Percentiles rank a stretch among this genome's conserved stretches.
Evolutionary conservation across 1,140 invertebrate genomes (phyloP).

Genomic region (Drosophila baimaii): DNA sequence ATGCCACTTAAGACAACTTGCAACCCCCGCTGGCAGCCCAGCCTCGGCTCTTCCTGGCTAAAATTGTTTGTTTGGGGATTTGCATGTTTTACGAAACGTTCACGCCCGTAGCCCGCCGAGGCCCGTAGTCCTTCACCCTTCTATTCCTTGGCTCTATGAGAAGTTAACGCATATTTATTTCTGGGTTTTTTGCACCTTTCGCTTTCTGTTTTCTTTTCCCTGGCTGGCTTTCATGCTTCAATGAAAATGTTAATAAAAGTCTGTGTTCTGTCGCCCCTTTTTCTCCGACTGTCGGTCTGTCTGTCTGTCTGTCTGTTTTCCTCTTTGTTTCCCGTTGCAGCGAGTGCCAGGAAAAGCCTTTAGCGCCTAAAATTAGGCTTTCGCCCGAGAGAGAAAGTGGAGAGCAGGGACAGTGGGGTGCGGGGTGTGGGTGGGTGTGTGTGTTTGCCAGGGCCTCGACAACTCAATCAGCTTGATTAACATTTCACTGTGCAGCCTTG

Average conservation of each 20-base stretch:
- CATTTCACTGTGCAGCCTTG: slow-evolving; percentile 75
- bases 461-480: slow-evolving; percentile 83
- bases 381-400: slow-evolving; percentile 48
- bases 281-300: slow-evolving; percentile 47
- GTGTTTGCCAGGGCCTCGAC: slow-evolving; percentile 52
- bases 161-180: slow-evolving; percentile 83
- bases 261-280: slow-evolving; percentile 40
- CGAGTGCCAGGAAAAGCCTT: slow-evolving; percentile 55
- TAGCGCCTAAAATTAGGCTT: slow-evolving; percentile 79
- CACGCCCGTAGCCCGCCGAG: slow-evolving; percentile 27
- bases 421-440: slow-evolving; percentile 4
- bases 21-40: slow-evolving; percentile 36
- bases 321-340: slow-evolving; percentile 39
- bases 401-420: background rate
- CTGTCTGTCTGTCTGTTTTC: slow-evolving; percentile 40
- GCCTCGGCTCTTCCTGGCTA: slow-evolving; percentile 60
- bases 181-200: slow-evolving; percentile 75
- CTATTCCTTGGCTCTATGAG: slow-evolving; percentile 50
- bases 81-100: slow-evolving; percentile 67
- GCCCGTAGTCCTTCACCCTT: slow-evolving; percentile 15
- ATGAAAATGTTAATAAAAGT: slow-evolving; percentile 80
- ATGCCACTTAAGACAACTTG: slow-evolving; percentile 50
- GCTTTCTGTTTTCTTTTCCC: slow-evolving; percentile 17
- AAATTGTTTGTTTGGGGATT: slow-evolving; percentile 82
- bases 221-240: slow-evolving; percentile 72